These are phyloP conservation scores for Bombus pascuorum DNA, from an alignment of 1,140 invertebrate genomes.

Conservation along the genomic window DNA sequence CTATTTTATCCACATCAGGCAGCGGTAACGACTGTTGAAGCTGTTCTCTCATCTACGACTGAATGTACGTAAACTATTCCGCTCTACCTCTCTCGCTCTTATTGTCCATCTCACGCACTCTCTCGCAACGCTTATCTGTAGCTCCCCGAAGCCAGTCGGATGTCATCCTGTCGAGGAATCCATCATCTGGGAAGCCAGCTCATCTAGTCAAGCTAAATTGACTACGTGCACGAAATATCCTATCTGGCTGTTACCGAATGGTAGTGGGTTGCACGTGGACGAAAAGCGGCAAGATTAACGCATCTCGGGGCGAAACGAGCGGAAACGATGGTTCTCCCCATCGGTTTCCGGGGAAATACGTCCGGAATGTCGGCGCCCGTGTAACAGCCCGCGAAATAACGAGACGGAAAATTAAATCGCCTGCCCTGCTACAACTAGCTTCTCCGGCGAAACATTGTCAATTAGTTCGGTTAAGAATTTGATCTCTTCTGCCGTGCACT, in stretches of 20 bases:
- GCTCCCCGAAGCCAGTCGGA: slow-evolving; percentile 8
- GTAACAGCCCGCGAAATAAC: slow-evolving; percentile 19
- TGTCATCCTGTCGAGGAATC: slow-evolving; percentile 64
- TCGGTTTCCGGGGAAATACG: slow-evolving; percentile 44
- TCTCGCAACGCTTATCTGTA: slow-evolving; percentile 16
- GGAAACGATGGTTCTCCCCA: slow-evolving; percentile 40
- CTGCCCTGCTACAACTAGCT: too few relatives aligned
- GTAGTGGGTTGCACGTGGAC: slow-evolving; percentile 33
- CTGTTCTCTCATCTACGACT: background rate
- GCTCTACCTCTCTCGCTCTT: too few relatives aligned
- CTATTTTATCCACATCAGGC: background rate
- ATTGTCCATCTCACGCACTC: background rate
- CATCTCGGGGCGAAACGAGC: slow-evolving; percentile 55
- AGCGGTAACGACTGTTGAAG: slow-evolving; percentile 2
- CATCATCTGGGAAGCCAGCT: slow-evolving; percentile 65
- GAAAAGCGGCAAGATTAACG: slow-evolving; percentile 69
- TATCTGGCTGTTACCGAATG: slow-evolving; percentile 57
- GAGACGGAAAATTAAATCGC: slow-evolving; percentile 51
- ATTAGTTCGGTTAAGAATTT: too few relatives aligned
- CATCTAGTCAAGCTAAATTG: slow-evolving; percentile 71
- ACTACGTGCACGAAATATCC: slow-evolving; percentile 78
- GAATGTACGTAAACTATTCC: background rate
- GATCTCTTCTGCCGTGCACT: too few relatives aligned
- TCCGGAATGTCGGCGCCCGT: slow-evolving; percentile 26
- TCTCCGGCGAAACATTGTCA: too few relatives aligned